phyloP scores from a whole-genome alignment of 2,113 vertebrate species.

The Perca flavescens region DNA sequence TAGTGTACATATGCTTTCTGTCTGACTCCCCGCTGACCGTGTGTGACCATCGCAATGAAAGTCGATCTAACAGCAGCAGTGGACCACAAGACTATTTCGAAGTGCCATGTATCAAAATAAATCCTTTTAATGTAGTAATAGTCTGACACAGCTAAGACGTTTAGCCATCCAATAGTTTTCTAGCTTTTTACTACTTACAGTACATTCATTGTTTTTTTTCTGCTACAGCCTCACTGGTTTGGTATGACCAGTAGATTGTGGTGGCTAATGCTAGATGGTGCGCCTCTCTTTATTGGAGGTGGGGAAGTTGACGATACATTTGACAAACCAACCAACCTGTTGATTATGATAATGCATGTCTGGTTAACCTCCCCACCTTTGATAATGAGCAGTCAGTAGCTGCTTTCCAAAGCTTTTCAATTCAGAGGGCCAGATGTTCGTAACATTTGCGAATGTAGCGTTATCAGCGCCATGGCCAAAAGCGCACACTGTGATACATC shows the following conservation, averaged over 20 bases:
- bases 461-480: no score
- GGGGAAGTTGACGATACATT: neutral
- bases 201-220: no score
- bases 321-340: neutral
- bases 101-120: neutral
- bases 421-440: neutral
- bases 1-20: neutral
- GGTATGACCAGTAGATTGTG: neutral
- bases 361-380: no score
- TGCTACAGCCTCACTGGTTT: neutral
- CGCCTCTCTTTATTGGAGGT: no score
- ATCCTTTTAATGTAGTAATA: neutral
- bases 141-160: neutral
- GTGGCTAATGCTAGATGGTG: neutral
- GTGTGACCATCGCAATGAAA: neutral
- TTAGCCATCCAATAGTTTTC: no score
- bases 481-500: no score
- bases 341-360: neutral
- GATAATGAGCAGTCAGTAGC: neutral
- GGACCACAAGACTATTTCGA: neutral
- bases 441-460: no score
- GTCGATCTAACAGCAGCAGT: neutral
- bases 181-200: neutral
- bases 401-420: neutral
- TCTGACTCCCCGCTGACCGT: conserved; percentile 9